These are phyloP conservation scores for Takifugu ocellatus DNA, from an alignment of 2,797 vertebrate genomes.

Conservation along the genomic window DNA sequence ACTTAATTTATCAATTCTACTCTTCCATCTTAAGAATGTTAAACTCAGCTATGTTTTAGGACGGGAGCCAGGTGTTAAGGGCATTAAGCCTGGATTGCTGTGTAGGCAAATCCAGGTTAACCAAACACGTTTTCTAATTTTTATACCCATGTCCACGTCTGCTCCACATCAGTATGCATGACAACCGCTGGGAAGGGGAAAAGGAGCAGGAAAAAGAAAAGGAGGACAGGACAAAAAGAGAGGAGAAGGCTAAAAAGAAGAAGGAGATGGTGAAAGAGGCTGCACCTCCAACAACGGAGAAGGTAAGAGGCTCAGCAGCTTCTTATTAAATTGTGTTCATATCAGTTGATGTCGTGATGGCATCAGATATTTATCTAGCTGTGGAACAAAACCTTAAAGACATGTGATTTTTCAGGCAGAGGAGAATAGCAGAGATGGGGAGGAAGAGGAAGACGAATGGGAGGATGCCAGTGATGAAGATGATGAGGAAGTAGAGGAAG, in stretches of 20 bases:
- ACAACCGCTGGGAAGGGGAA: slow-evolving; percentile 87
- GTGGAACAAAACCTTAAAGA: neutral
- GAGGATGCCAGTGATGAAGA: slow-evolving; percentile 66
- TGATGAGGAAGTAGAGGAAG: slow-evolving; percentile 54
- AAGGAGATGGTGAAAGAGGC: slow-evolving; percentile 36
- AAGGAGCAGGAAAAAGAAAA: slow-evolving; percentile 58
- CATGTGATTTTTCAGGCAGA: slow-evolving; percentile 34
- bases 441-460: slow-evolving; percentile 71
- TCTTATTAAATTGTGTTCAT: neutral
- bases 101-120: too few relatives aligned
- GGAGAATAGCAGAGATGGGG: slow-evolving; percentile 32
- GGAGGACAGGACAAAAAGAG: slow-evolving; percentile 31
- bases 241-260: slow-evolving; percentile 24
- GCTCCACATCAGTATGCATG: slow-evolving; percentile 80
- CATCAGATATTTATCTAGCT: neutral
- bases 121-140: neutral
- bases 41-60: neutral
- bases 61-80: too few relatives aligned
- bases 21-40: neutral
- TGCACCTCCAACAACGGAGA: slow-evolving; percentile 42
- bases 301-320: slow-evolving; percentile 43
- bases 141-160: neutral
- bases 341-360: neutral
- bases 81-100: too few relatives aligned
- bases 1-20: neutral